Conservation (phyloP, 2,888 invertebrate genomes). For the Pegoplata infirma region DNA sequence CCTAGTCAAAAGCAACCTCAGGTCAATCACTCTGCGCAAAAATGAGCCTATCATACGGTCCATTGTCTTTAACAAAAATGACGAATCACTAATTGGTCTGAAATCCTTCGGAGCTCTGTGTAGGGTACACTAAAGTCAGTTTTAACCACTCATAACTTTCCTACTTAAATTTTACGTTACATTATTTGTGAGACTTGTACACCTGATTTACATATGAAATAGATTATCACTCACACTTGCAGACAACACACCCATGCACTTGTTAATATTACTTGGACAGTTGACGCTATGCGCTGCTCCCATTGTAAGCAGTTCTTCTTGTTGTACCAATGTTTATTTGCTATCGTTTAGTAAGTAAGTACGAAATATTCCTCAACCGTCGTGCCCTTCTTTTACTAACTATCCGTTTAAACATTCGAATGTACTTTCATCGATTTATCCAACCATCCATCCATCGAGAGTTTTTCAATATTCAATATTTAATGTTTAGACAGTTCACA, state of each 20-base stretch:
- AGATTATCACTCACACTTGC: conserved; percentile 63
- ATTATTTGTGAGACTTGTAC: too few species aligned
- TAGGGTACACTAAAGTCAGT: too few species aligned
- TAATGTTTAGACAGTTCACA: conserved; percentile 47
- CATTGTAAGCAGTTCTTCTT: conserved; percentile 49
- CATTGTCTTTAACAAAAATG: too few species aligned
- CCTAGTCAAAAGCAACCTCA: too few species aligned
- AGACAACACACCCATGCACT: background rate
- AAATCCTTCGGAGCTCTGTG: too few species aligned
- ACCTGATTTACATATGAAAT: conserved; percentile 71
- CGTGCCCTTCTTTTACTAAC: conserved; percentile 9
- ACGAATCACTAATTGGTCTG: too few species aligned
- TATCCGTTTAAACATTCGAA: too few species aligned
- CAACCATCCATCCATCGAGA: background rate
- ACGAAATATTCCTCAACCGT: conserved; percentile 49
- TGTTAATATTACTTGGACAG: conserved; percentile 1
- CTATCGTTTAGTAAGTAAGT: conserved; percentile 70
- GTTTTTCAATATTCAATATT: too few species aligned
- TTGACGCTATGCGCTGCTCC: conserved; percentile 51
- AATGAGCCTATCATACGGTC: too few species aligned
- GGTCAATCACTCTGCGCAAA: too few species aligned
- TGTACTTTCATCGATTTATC: background rate
- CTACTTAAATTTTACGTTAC: too few species aligned
- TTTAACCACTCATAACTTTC: too few species aligned
- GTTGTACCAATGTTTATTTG: conserved; percentile 69